Base-by-base conservation (phyloP, 2,797 vertebrate genomes). In the Semotilus atromaculatus region DNA sequence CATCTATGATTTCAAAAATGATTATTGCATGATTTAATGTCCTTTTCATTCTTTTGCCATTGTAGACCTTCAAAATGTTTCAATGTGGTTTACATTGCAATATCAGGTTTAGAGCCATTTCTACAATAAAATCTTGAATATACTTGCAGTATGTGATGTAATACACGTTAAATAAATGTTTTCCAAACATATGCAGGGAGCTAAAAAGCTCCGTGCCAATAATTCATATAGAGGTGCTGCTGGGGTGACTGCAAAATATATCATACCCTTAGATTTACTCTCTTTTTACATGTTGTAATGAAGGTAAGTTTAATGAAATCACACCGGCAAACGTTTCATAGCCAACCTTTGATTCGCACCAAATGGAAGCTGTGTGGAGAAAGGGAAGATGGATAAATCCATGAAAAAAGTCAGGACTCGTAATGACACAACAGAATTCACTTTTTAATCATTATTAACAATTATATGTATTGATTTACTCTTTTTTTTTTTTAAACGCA, bases 381-480 rank as follows among this genome's bases (percentile, higher is more conserved):
- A 82, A 38, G 19, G 10, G 11, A 34, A 81, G 3, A 40, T 1
- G 29, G 5, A 71, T n/a, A 4, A 26, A 29, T 71, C 11, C 78
- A 51, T 76, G 38, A 68, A 81, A 48, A 70, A 58, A 79, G 58
- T 53, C 66, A 51, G 48, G 78, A 90, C 88, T 72, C 84, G 11
- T 83, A 86, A 85, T 92, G 90, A 93, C 93, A 94, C 92, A 93
- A 92, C 91, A 93, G 87, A 91, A 92, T 92, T 91, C 85, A 91
- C 89, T 87, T 93, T 95, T 95, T 95, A 94, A 93, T 95, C 72
- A 91, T 92, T 91, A 90, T 93, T 93, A 94, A 94, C 92, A 95
- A 94, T 91, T 94, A 94, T 93, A 94, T 91, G 88, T 93, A 91
- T 91, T 88, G 91, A 93, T 94, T 94, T 94, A 93, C 85, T 93